Evolutionary conservation across 2,797 vertebrate species (phyloP).

Genomic region (Fundulus diaphanus): DNA sequence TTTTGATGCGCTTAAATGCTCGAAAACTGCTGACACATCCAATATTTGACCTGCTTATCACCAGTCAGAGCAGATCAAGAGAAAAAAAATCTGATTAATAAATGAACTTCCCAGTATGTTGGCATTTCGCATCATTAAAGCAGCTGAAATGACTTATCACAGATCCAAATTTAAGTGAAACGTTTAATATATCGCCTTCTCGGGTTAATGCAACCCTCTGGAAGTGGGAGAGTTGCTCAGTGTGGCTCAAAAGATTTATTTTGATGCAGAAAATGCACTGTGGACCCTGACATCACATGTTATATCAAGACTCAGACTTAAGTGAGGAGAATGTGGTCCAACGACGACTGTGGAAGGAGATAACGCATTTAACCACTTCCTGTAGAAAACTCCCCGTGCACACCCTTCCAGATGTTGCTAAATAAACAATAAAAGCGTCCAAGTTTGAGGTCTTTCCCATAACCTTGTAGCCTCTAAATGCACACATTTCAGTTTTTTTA

Average conservation of each 20-base stretch:
- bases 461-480: neutral
- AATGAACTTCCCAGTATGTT: neutral
- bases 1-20: neutral
- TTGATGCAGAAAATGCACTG: neutral
- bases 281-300: neutral
- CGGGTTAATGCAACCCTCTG: neutral
- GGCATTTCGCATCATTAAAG: neutral
- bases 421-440: conserved; percentile 19
- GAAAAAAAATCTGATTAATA: neutral
- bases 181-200: neutral
- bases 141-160: neutral
- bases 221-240: neutral
- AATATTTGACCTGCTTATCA: neutral
- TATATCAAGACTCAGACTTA: neutral
- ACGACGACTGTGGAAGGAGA: conserved; percentile 6
- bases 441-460: conserved; percentile 51
- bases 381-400: conserved; percentile 35
- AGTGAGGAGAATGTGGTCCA: conserved; percentile 6
- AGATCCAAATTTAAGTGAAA: neutral
- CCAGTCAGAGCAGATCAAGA: neutral
- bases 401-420: conserved; percentile 31
- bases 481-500: conserved; percentile 13
- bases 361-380: conserved; percentile 36
- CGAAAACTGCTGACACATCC: neutral
- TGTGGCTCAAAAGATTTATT: neutral